Base-by-base conservation (phyloP, 1,140 invertebrate species). In the Dermatophagoides farinae region DNA sequence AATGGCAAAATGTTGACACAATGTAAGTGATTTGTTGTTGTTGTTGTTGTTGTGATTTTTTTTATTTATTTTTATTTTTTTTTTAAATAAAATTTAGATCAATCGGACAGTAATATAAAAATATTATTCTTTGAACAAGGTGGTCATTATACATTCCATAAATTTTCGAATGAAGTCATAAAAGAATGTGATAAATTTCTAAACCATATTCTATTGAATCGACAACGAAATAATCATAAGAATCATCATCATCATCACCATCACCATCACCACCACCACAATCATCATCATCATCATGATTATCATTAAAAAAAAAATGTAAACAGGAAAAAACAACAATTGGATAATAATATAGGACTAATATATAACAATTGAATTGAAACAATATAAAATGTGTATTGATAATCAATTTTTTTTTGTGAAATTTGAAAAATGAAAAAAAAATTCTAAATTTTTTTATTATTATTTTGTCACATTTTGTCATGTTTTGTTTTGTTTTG, bases 71-170 rank as follows among this genome's bases (percentile, higher is more conserved):
- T 2, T 57, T 6, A 10, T 11, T 46, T 59, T 55, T 20, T 59
- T n/a, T 25, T 38, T 38, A 4, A 4, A n/a, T 57, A 12, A 59
- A 20, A n/a, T 2, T 60, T 18, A 61, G 53, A 11, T 23, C 31
- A 52, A 31, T 16, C 23, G 2, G 25, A 50, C 39, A 38, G 31
- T n/a, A 51, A 47, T 39, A 44, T 63, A 6, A 41, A 39, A 41
- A 61, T 64, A 16, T 43, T 64, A n/a, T 39, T 44, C 2, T 63
- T 64, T 39, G 20, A 62, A 43, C 14, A 25, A 18, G 61, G 63
- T 23, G 63, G 63, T 22, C 63, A 64, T 54, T 64, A 64, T 40
- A 41, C 52, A 16, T 64, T 62, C 23, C 38, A 57, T 6, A 64
- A 63, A 38, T 57, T 63, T 50, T 18, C 61, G 9, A 20, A 57